Conservation (phyloP, 2,888 invertebrate species). For the Coelopa pilipes region DNA sequence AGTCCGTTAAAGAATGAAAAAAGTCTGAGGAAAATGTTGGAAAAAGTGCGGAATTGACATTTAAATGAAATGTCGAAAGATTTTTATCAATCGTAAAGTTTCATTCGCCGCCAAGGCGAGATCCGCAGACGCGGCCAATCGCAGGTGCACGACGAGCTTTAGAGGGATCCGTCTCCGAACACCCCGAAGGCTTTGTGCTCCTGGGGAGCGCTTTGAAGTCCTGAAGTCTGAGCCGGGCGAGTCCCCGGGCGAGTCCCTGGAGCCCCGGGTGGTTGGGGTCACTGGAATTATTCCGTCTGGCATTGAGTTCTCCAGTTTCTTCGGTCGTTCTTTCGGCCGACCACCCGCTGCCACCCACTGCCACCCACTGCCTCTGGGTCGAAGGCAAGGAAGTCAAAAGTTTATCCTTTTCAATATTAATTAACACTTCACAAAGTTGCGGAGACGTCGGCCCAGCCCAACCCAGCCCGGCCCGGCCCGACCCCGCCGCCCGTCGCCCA, state of each 20-base stretch:
- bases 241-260: too few relatives aligned
- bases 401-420: slow-evolving; percentile 65
- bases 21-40: background rate
- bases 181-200: too few relatives aligned
- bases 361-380: background rate
- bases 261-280: too few relatives aligned
- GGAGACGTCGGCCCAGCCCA: background rate
- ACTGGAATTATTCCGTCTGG: too few relatives aligned
- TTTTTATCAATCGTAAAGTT: slow-evolving; percentile 10
- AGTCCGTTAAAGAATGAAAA: too few relatives aligned
- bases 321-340: too few relatives aligned
- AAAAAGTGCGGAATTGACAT: slow-evolving; percentile 10
- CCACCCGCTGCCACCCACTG: background rate
- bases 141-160: too few relatives aligned
- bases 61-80: slow-evolving; percentile 23
- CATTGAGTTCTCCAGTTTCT: too few relatives aligned
- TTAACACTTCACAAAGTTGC: slow-evolving; percentile 57
- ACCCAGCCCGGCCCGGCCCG: background rate
- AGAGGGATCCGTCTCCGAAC: too few relatives aligned
- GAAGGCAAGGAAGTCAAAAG: slow-evolving; percentile 56
- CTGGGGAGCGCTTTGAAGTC: too few relatives aligned
- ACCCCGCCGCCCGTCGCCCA: background rate
- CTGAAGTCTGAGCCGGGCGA: too few relatives aligned
- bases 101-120: background rate
- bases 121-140: background rate